phyloP scores from a whole-genome alignment of 2,113 vertebrate species.

The Platichthys flesus region DNA sequence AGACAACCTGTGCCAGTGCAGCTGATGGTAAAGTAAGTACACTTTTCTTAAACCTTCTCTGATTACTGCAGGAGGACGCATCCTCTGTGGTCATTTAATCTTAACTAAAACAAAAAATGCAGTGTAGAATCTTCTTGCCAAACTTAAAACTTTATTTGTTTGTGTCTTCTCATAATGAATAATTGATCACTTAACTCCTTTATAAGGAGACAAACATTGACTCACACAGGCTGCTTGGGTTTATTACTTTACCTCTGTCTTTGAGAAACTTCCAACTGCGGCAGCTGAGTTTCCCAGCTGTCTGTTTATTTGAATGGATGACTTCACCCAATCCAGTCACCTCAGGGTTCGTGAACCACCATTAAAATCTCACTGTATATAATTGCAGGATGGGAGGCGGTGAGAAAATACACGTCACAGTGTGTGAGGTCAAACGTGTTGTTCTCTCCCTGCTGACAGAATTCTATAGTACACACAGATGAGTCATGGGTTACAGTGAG shows the following conservation, averaged over 20 bases:
- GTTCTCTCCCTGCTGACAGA: background rate
- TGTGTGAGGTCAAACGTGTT: background rate
- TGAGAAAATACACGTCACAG: background rate
- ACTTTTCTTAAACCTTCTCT: too few relatives aligned
- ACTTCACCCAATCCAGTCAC: background rate
- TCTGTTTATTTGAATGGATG: conserved; percentile 29
- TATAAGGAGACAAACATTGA: background rate
- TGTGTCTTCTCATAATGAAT: conserved; percentile 7
- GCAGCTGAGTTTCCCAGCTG: background rate
- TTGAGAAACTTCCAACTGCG: background rate
- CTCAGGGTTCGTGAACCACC: background rate
- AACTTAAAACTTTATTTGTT: background rate
- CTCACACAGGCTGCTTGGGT: background rate
- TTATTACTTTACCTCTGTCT: background rate
- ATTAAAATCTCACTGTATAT: conserved; percentile 14
- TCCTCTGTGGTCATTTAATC: background rate
- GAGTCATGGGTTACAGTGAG: conserved; percentile 13
- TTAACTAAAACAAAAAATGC: background rate
- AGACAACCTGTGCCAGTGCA: too few relatives aligned
- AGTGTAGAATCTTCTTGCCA: background rate
- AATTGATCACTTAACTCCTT: conserved; percentile 14
- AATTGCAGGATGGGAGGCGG: background rate
- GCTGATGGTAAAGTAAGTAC: too few relatives aligned
- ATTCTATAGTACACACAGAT: background rate
- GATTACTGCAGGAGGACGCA: too few relatives aligned